Evolutionary conservation across 2,888 invertebrate genomes (phyloP).

Genomic region (Tenthredo distinguenda): DNA sequence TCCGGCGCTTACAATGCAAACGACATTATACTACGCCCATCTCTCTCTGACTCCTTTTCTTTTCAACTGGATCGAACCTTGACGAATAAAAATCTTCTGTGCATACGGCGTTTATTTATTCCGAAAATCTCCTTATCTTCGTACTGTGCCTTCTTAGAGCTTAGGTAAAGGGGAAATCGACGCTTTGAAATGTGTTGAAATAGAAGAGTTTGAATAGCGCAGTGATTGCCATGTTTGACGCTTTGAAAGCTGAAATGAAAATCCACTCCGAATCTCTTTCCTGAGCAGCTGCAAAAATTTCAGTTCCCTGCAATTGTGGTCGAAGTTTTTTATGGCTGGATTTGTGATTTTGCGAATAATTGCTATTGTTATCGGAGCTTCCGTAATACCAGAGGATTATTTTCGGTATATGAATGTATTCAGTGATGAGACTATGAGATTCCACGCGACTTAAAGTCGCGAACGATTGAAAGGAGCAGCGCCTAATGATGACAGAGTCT

Average conservation of each 20-base stretch:
- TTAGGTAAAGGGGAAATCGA: not conserved
- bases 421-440: not conserved
- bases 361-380: not conserved
- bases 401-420: not conserved
- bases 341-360: not conserved
- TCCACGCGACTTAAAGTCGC: not conserved
- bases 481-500: conserved; percentile 31
- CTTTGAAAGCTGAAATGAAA: not conserved
- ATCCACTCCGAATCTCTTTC: not conserved
- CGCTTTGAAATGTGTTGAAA: not conserved
- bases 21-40: conserved; percentile 23
- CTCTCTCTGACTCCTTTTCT: not conserved
- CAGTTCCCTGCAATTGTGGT: too few relatives aligned
- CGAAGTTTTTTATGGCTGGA: not conserved
- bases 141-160: not conserved
- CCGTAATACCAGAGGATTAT: not conserved
- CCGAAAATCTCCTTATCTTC: not conserved
- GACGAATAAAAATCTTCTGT: not conserved
- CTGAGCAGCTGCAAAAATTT: not conserved
- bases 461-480: not conserved
- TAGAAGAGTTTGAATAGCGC: not conserved
- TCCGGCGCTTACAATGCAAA: conserved; percentile 19
- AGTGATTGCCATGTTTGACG: not conserved
- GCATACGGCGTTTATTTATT: not conserved
- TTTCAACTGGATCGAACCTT: not conserved